Evolutionary conservation across 2,797 vertebrate genomes (phyloP), one percentile per base, ranked within the genome.

Genomic region (Mus minutoides): DNA sequence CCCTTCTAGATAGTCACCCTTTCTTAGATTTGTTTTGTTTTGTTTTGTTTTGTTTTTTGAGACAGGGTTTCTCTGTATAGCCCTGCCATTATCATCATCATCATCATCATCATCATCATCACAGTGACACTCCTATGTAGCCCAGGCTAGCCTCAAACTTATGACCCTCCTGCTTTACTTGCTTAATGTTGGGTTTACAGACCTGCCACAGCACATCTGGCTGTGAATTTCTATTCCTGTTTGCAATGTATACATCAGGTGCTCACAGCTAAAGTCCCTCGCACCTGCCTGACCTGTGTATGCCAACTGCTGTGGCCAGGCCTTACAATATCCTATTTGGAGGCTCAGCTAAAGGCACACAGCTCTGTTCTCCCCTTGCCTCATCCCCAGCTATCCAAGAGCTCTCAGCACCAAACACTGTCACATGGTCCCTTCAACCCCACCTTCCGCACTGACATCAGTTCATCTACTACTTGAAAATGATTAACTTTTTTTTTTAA

Each of bases 401-500:
- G 56, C 21, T 54, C 73, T 29, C 4, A 62, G 43, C 37, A 62
- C 29, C 64, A 69, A 14, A 13, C 2, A 16, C 1, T 4, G 12
- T 7, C 69, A 58, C 4, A 1, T 1, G 7, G 4, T 29, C 52
- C 24, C 82, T 91, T 82, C 26, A 69, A 8, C 31, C 78, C 43
- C 14, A 31, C 78, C 22, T 73, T 91, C 78, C 46, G 82, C 19
- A 8, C 21, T 12, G 31, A 54, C 76, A 85, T 49, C 21, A 52
- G 73, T 62, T 86, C 37, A 26, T 76, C 60, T 26, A 7, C 79
- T 56, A 52, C 93, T 92, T 79, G 19, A 67, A 96, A 94, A 90
- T 91, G 34, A 91, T 67, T 78, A 19, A 37, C 83, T 64, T 49
- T 62, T 86, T n/a, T 90, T 96, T 92, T 94, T 58, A 9, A 64